Base-by-base conservation (phyloP, 2,113 vertebrate species). In the Alligator mississippiensis region DNA sequence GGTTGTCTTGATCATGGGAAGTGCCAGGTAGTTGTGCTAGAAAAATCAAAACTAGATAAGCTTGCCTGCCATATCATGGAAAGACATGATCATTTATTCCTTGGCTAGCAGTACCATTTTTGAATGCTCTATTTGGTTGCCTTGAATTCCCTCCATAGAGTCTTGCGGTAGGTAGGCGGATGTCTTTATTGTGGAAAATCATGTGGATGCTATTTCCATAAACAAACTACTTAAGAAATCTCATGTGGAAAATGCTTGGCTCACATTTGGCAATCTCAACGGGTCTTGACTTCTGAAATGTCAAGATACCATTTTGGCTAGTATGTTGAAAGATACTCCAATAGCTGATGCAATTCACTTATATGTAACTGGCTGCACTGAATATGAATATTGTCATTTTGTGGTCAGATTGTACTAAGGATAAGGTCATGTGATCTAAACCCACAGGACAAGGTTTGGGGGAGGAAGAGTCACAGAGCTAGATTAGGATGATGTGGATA, bases 1-100 rank as follows among this genome's bases (percentile, higher is more conserved):
- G 97, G 96, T 97, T 94, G 93, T 97, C 97, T 55, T 77, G 77
- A 95, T 97, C 96, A 82, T 63, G 82, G 97, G 93, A 93, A 94
- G 87, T 0, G 3, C 95, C 95, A 97, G 97, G 92, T 96, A 92
- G 94, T 97, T 84, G 84, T 0, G 57, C 86, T 86, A 72, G 86
- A 94, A 70, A 96, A 96, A 95, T 84, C 22, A 14, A 89, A 96
- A 89, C 91, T 85, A 7, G 86, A 89, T 88, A 92, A 95, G 88
- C 80, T 97, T 62, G 55, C 80, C 90, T 93, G 95, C 90, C 97
- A 85, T 89, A 77, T 90, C 94, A 97, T 14, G 1, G 91, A 85
- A 92, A 96, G 82, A 94, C 72, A 16, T 77, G 92, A 93, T 95
- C 97, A 92, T 90, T 95, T 88, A 93, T 88, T 91, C 76, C 91